Conservation (phyloP, 2,113 vertebrate species). For the Cebidichthys violaceus region DNA sequence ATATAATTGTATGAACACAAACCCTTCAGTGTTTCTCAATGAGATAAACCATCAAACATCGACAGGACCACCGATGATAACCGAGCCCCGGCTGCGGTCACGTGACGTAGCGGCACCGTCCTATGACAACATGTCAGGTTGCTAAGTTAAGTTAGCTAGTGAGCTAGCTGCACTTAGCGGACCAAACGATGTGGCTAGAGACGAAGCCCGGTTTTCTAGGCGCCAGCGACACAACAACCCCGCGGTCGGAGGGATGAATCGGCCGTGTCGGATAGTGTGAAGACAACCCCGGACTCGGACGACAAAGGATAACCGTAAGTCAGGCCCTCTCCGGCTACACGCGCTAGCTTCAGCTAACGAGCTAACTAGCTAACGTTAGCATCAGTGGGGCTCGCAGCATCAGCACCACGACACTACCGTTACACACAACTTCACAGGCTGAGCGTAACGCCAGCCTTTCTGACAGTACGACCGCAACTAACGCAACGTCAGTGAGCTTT, state of each 20-base stretch:
- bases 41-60: not conserved
- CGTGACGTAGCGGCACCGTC: constrained; percentile 27
- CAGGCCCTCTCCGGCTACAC: not conserved
- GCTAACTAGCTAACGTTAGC: constrained; percentile 34
- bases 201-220: not conserved
- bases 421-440: not conserved
- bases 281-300: not conserved
- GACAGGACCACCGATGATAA: not conserved
- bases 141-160: constrained; percentile 61
- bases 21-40: not conserved
- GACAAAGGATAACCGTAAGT: constrained; percentile 50
- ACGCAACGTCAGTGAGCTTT: not conserved
- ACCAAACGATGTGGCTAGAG: constrained; percentile 57
- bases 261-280: not conserved
- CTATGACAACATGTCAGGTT: constrained; percentile 60
- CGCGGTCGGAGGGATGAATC: constrained; percentile 22
- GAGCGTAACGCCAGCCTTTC: not conserved
- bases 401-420: constrained; percentile 40
- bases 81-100: constrained; percentile 19
- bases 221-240: not conserved
- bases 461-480: too few relatives aligned
- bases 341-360: constrained; percentile 35
- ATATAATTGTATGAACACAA: not conserved
- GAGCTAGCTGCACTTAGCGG: constrained; percentile 56
- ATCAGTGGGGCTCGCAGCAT: constrained; percentile 54